phyloP scores from a whole-genome alignment of 2,113 vertebrate genomes.

The Prunella fulvescens region DNA sequence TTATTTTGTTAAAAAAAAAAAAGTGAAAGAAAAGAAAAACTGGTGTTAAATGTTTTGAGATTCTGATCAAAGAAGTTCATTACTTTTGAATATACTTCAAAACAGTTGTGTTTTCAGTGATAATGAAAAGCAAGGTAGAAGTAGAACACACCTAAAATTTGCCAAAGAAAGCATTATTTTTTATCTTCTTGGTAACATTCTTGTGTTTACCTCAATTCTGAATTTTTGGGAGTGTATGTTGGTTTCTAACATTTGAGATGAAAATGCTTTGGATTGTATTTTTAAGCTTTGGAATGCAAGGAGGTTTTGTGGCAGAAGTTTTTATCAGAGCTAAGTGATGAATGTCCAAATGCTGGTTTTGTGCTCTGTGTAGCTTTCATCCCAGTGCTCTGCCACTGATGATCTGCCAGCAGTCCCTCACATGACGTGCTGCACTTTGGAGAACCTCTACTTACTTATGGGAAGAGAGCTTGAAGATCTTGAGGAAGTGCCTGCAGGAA shows the following conservation, averaged over 20 bases:
- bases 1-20: neutral
- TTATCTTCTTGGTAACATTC: neutral
- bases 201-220: neutral
- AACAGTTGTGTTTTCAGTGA: neutral
- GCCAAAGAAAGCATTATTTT: neutral
- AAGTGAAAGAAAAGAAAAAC: neutral
- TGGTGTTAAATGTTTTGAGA: neutral
- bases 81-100: neutral
- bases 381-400: conserved; percentile 67
- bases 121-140: neutral
- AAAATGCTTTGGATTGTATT: neutral
- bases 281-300: neutral
- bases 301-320: neutral
- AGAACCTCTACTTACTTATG: conserved; percentile 92
- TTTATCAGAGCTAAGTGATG: neutral
- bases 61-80: neutral
- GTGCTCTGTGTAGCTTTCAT: conserved; percentile 74
- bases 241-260: neutral
- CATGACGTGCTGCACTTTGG: conserved; percentile 79
- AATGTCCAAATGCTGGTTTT: neutral
- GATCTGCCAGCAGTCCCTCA: conserved; percentile 76
- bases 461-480: conserved; percentile 90
- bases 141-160: neutral
- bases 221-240: neutral
- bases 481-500: conserved; percentile 89